Conservation (phyloP, 2,797 vertebrate genomes). For the Champsocephalus gunnari region DNA sequence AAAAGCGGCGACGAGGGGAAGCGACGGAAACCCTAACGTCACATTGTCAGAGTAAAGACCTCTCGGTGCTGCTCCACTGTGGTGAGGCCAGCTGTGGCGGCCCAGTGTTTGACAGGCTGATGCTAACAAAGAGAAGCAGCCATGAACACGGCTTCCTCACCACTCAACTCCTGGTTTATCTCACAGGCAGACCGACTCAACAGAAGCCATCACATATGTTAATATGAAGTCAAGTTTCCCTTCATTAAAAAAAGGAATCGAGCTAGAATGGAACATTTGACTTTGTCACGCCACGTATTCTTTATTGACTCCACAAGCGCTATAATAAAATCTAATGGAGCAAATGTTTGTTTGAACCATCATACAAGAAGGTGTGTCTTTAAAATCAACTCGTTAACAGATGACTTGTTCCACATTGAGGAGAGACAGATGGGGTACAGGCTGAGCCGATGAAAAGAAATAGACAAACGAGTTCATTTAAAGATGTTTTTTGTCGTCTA, state of each 20-base stretch:
- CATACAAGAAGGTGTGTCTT: constrained; percentile 10
- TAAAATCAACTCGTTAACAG: constrained; percentile 52
- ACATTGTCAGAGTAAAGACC: constrained; percentile 61
- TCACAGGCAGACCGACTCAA: constrained; percentile 44
- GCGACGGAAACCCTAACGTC: constrained; percentile 58
- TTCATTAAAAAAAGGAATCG: constrained; percentile 10
- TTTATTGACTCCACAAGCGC: background rate
- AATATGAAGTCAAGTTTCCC: constrained; percentile 37
- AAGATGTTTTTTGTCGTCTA: constrained; percentile 77
- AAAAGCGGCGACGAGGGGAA: constrained; percentile 7
- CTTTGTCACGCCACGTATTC: constrained; percentile 8
- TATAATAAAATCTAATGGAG: constrained; percentile 14
- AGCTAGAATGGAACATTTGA: constrained; percentile 7
- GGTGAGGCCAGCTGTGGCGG: constrained; percentile 68
- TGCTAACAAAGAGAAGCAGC: constrained; percentile 67
- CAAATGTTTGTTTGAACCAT: constrained; percentile 26
- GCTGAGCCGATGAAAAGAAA: constrained; percentile 71
- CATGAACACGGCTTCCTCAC: constrained; percentile 35
- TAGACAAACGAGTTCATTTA: constrained; percentile 81
- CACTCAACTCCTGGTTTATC: constrained; percentile 46
- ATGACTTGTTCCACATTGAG: constrained; percentile 26
- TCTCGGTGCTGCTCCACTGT: constrained; percentile 48
- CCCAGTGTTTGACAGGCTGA: constrained; percentile 64
- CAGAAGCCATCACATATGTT: constrained; percentile 36
- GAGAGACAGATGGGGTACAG: constrained; percentile 59